Conservation (phyloP, 2,113 vertebrate genomes). For the Tor tambroides region DNA sequence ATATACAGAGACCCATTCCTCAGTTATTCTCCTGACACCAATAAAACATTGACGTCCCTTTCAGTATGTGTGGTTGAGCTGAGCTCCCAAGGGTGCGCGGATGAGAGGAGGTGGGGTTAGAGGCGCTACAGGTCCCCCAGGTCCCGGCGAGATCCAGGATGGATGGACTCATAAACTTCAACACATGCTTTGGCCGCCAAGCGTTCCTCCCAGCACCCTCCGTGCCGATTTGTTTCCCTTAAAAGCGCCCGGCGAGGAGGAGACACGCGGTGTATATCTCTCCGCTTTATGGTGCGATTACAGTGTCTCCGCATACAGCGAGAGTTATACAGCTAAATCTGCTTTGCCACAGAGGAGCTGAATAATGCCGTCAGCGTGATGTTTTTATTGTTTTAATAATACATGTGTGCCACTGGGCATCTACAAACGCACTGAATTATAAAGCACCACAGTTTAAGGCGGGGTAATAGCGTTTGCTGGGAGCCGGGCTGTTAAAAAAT, state of each 20-base stretch:
- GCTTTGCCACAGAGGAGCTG: slow-evolving; percentile 48
- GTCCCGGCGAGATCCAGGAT: slow-evolving; percentile 47
- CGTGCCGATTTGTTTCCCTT: slow-evolving; percentile 30
- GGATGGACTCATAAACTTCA: slow-evolving; percentile 57
- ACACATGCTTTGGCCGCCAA: slow-evolving; percentile 49
- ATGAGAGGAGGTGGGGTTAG: slow-evolving; percentile 8
- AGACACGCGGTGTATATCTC: slow-evolving; percentile 50
- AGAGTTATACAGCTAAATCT: slow-evolving; percentile 53
- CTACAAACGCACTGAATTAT: slow-evolving; percentile 47
- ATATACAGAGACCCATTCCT: slow-evolving; percentile 1
- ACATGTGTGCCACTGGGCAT: slow-evolving; percentile 44
- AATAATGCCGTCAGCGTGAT: slow-evolving; percentile 48
- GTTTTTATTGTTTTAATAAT: slow-evolving; percentile 64
- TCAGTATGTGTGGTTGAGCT: slow-evolving; percentile 2
- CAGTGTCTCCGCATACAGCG: slow-evolving; percentile 39
- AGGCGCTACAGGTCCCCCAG: slow-evolving; percentile 40
- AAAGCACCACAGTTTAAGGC: slow-evolving; percentile 50
- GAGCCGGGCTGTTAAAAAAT: slow-evolving; percentile 33
- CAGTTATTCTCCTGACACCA: slow-evolving; percentile 37
- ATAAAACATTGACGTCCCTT: slow-evolving; percentile 32
- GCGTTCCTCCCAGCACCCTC: slow-evolving; percentile 21
- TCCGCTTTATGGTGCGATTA: slow-evolving; percentile 37
- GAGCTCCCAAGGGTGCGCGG: slow-evolving; percentile 18
- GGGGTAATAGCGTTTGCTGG: slow-evolving; percentile 47
- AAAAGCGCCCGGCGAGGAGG: neutral